phyloP scores from a whole-genome alignment of 2,113 vertebrate species.

The Callospermophilus lateralis region DNA sequence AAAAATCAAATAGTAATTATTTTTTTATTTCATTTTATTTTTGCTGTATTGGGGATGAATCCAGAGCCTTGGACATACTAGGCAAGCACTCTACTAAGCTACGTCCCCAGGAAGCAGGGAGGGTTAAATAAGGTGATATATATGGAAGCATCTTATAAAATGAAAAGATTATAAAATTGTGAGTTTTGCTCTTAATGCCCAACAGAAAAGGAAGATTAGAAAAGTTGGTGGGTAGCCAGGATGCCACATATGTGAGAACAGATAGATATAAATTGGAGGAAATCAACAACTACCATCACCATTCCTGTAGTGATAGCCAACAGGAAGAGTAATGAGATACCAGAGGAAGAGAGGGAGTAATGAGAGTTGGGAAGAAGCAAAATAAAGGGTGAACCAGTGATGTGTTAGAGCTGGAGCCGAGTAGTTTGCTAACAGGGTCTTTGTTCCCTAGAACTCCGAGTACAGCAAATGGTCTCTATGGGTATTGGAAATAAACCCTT shows the following conservation, averaged over 20 bases:
- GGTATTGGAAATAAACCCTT: conserved; percentile 93
- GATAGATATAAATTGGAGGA: not conserved
- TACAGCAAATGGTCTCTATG: conserved; percentile 94
- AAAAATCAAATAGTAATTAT: not conserved
- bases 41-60: not conserved
- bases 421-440: conserved; percentile 39
- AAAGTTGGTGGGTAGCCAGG: conserved; percentile 4
- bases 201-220: not conserved
- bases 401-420: not conserved
- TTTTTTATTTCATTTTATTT: not conserved
- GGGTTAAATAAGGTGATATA: not conserved
- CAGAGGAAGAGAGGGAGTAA: not conserved
- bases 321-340: not conserved
- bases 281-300: not conserved
- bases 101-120: not conserved
- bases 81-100: not conserved
- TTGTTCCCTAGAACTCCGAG: conserved; percentile 90
- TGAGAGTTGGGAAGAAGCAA: not conserved
- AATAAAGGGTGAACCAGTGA: not conserved
- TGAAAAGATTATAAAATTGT: not conserved
- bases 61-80: not conserved
- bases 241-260: not conserved
- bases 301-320: not conserved
- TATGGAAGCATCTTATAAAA: not conserved
- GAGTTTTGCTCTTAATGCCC: conserved; percentile 24